Evolutionary conservation across 2,888 invertebrate genomes (phyloP).

Genomic region (Augochlorella aurata): DNA sequence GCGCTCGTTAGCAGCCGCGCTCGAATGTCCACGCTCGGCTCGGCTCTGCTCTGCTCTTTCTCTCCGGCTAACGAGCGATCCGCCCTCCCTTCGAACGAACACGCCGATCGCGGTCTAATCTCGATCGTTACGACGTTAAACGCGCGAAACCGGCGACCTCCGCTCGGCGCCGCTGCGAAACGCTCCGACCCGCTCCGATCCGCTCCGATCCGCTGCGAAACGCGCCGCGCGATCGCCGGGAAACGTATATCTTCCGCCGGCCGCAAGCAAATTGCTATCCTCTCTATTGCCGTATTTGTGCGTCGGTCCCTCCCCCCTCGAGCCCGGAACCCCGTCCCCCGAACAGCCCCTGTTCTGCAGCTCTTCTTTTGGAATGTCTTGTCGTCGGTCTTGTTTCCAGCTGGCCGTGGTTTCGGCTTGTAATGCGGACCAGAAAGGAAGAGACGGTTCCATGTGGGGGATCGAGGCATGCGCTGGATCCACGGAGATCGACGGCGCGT

Average conservation of each 20-base stretch:
- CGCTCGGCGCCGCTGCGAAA: constrained; percentile 4
- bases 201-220: constrained; percentile 9
- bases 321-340: background rate
- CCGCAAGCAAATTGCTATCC: constrained; percentile 62
- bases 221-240: constrained; percentile 10
- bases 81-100: constrained; percentile 37
- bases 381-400: constrained; percentile 38
- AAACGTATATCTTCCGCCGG: constrained; percentile 44
- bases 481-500: background rate
- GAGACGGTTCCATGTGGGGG: constrained; percentile 25
- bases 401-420: constrained; percentile 34
- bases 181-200: background rate
- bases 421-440: constrained; percentile 37
- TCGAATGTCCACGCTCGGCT: constrained; percentile 33
- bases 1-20: constrained; percentile 61
- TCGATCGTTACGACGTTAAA: constrained; percentile 66
- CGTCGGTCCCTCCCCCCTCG: constrained; percentile 3
- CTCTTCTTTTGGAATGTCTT: constrained; percentile 44
- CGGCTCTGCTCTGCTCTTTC: constrained; percentile 13
- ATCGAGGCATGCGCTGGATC: constrained; percentile 22
- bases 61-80: constrained; percentile 59
- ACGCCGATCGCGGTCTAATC: constrained; percentile 56
- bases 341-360: too few species aligned
- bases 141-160: constrained; percentile 59
- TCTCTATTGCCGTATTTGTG: constrained; percentile 59